Evolutionary conservation across 2,888 invertebrate genomes (phyloP), one percentile per base, ranked within the genome.

Genomic region (Chrysolina americana): DNA sequence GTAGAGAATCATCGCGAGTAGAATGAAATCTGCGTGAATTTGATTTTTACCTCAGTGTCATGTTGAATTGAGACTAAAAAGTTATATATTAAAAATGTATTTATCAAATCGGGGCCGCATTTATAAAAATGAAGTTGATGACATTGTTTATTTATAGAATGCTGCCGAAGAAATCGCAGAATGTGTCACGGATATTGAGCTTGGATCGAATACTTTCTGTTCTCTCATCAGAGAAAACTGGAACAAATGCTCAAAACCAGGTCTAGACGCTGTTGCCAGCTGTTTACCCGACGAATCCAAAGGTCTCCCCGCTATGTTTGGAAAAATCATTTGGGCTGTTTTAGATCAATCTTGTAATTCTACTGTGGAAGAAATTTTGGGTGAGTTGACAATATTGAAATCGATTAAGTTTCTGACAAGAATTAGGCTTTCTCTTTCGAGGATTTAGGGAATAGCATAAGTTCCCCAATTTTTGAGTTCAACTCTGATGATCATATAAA

Each of bases 131-230:
- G 2, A 44, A 47, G 13, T 47, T 47, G 47, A 10, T 13, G 1
- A 13, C 44, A 13, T 15, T 0, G 15, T 13, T 23, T 36, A n/a
- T 64, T 78, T 68, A 9, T 9, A 76, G 78, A 41, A 41, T n/a
- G 66, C 74, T 2, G 44, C 13, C 0, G 64, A 69, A 3, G 48
- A 77, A 68, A 48, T 74, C 0, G 47, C 17, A 41, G 21, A 17
- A n/a, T 79, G 79, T 50, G 44, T 77, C 1, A 71, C 76, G 9
- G 64, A 66, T 10, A 66, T 79, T 36, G 79, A 79, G 17, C 65
- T 78, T 13, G 76, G 78, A n/a, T 75, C 76, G 10, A 73, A 76
- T 1, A 79, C 79, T 8, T 75, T 79, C 62, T 79, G 79, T 47
- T 69, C 75, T 11, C 41, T 79, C 19, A 64, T 78, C 36, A 76